These are phyloP conservation scores for Lepisosteus oculatus DNA, from an alignment of 2,113 vertebrate species.

Conservation along the genomic window DNA sequence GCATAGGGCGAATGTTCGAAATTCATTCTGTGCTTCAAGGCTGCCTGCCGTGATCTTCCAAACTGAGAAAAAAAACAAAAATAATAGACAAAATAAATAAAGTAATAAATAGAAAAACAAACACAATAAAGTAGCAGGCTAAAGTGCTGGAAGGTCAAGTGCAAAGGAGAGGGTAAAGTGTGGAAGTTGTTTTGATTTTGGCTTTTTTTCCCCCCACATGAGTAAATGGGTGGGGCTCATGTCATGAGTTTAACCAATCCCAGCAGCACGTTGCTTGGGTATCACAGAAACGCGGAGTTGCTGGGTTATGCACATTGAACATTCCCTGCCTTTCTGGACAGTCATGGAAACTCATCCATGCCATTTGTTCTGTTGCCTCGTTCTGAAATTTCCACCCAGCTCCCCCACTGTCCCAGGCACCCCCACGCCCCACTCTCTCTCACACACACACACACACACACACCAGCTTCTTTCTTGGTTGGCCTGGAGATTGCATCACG, in stretches of 20 bases:
- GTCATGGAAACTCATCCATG: slow-evolving; percentile 44
- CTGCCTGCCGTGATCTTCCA: slow-evolving; percentile 50
- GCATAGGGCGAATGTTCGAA: slow-evolving; percentile 74
- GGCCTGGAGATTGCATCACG: slow-evolving; percentile 44
- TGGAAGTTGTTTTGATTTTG: slow-evolving; percentile 83
- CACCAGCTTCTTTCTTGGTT: not conserved
- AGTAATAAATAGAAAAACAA: slow-evolving; percentile 35
- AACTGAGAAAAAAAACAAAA: slow-evolving; percentile 53
- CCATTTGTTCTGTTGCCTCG: slow-evolving; percentile 33
- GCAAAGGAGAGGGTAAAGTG: slow-evolving; percentile 78
- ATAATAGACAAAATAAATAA: slow-evolving; percentile 50
- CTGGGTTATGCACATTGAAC: slow-evolving; percentile 83
- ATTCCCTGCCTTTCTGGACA: slow-evolving; percentile 52
- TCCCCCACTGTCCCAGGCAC: slow-evolving; percentile 28
- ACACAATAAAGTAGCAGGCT: slow-evolving; percentile 64
- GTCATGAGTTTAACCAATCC: slow-evolving; percentile 78
- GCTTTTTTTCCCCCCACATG: slow-evolving; percentile 53
- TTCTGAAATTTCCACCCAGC: slow-evolving; percentile 47
- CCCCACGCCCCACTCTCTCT: no score
- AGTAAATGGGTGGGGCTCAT: slow-evolving; percentile 73
- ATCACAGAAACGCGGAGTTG: slow-evolving; percentile 73
- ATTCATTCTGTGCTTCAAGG: slow-evolving; percentile 78
- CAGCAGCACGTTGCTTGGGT: slow-evolving; percentile 64
- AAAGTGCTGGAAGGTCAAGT: slow-evolving; percentile 85
- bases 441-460: no score